phyloP scores from a whole-genome alignment of 1,140 invertebrate species.

The Caenorhabditis remanei region DNA sequence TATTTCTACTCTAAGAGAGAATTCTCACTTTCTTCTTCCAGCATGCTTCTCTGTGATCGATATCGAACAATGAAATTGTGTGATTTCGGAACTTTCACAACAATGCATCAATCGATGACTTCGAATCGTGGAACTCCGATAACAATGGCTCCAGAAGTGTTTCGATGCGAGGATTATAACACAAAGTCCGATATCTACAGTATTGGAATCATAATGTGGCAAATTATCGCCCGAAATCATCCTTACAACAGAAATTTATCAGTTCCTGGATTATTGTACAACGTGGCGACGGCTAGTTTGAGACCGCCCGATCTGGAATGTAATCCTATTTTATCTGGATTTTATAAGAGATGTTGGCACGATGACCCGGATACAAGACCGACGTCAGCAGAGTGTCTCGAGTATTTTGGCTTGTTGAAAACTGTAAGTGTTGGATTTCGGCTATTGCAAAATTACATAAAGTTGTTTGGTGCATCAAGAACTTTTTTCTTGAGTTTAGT shows the following conservation, averaged over 20 bases:
- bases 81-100: conserved; percentile 61
- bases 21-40: neutral
- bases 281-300: conserved; percentile 26
- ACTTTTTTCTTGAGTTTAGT: no score
- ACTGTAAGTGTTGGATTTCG: neutral
- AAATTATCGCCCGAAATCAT: conserved; percentile 56
- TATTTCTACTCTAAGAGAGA: neutral
- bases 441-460: no score
- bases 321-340: conserved; percentile 47
- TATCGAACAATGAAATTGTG: conserved; percentile 57
- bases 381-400: neutral
- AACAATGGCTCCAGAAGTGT: conserved; percentile 62
- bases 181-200: conserved; percentile 61
- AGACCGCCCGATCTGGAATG: conserved; percentile 44
- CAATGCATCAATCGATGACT: conserved; percentile 53
- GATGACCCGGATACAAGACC: conserved; percentile 16
- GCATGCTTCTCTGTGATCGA: conserved; percentile 53
- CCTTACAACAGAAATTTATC: conserved; percentile 6
- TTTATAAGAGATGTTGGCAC: conserved; percentile 61
- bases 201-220: conserved; percentile 63
- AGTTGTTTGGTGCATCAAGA: no score
- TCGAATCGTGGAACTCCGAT: conserved; percentile 58
- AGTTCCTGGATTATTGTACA: conserved; percentile 41
- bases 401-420: conserved; percentile 50
- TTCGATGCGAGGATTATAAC: conserved; percentile 44